These are phyloP conservation scores for Cottoperca gobio DNA, from an alignment of 2,797 vertebrate species.

Conservation along the genomic window DNA sequence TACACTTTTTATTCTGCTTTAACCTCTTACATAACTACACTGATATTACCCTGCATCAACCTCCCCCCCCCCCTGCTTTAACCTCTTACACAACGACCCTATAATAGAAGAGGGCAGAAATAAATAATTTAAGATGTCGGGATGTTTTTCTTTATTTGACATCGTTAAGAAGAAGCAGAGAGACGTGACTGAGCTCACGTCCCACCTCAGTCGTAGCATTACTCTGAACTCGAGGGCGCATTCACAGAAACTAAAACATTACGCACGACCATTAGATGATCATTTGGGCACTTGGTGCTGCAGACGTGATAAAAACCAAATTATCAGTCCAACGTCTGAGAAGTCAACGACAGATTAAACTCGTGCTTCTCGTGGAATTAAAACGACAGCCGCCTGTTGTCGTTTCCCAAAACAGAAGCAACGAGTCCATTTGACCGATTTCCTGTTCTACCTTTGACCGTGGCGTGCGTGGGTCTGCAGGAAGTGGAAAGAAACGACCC, in stretches of 20 bases:
- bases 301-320: conserved; percentile 41
- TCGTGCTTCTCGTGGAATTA: conserved; percentile 20
- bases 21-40: conserved; percentile 3
- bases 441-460: conserved; percentile 58
- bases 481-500: conserved; percentile 60
- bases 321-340: conserved; percentile 48
- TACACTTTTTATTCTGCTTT: conserved; percentile 1
- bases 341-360: conserved; percentile 57
- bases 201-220: conserved; percentile 27
- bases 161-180: background rate
- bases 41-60: too few species aligned
- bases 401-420: conserved; percentile 53
- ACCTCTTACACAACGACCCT: too few species aligned
- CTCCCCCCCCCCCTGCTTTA: too few species aligned
- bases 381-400: conserved; percentile 33
- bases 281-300: conserved; percentile 62
- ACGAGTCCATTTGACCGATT: conserved; percentile 43
- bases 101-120: background rate
- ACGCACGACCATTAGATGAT: conserved; percentile 55
- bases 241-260: background rate
- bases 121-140: conserved; percentile 25
- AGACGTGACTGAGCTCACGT: conserved; percentile 22
- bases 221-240: conserved; percentile 20
- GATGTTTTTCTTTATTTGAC: conserved; percentile 31
- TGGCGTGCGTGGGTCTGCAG: conserved; percentile 17